Evolutionary conservation across 2,888 invertebrate species (phyloP), one percentile per base, ranked within the genome.

Genomic region (Drosophila picticornis): DNA sequence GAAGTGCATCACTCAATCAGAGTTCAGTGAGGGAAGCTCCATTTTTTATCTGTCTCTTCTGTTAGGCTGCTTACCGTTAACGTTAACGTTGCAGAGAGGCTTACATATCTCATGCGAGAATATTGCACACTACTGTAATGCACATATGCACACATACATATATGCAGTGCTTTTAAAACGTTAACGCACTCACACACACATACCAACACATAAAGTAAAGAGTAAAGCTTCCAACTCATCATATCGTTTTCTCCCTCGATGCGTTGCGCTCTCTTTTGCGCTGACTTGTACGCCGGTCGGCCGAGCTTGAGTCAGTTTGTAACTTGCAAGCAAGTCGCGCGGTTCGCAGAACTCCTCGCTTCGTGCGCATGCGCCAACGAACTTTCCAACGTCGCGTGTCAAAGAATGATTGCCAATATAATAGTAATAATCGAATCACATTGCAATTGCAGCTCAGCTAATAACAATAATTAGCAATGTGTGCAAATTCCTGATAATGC

Each of bases 381-480:
- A 50, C 53, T 62, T 36, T 67, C 22, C 13, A 65, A 27, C 43
- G 55, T 83, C 81, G 84, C 83, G 83, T 83, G 86, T 72, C 22
- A 16, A 68, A n/a, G 63, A 51, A 65, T 34, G 57, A 38, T 67
- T 72, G 74, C 56, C 74, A 55, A 55, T 55, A 51, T 71, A 38
- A 55, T 38, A 27, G 36, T 32, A 81, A 82, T 78, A 55, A 55
- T 56, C 38, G 4, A 72, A 76, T 80, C 67, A 51, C 72, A 78
- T 70, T 75, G 79, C 78, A 78, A 76, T 87, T 81, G 63, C 64
- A 73, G 43, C 68, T 80, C 32, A 70, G 38, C 64, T 81, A 77
- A 76, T 81, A 84, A 75, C 77, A 73, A 72, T 77, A 79, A 77
- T 75, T 67, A 50, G 69, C 72, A 66, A 52, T 66, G 67, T 85